phyloP scores from a whole-genome alignment of 2,113 vertebrate genomes.

The Campylomormyrus tamandua region DNA sequence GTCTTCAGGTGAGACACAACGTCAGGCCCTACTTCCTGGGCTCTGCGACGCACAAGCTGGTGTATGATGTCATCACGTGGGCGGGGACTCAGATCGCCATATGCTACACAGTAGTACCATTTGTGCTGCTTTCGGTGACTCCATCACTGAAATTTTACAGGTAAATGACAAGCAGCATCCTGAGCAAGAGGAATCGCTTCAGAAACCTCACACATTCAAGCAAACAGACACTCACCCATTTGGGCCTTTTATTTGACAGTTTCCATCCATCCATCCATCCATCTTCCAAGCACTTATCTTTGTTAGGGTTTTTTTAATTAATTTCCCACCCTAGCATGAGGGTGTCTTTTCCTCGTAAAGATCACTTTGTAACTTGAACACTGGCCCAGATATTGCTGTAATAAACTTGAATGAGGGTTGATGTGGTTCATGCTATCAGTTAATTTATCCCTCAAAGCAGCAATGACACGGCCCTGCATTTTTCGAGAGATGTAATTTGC shows the following conservation, averaged over 20 bases:
- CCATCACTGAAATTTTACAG: slow-evolving; percentile 81
- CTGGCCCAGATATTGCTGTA: neutral
- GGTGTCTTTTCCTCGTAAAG: neutral
- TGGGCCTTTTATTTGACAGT: neutral
- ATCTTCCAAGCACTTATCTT: neutral
- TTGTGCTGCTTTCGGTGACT: slow-evolving; percentile 82
- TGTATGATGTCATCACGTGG: slow-evolving; percentile 83
- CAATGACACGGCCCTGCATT: neutral
- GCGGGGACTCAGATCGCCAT: slow-evolving; percentile 77
- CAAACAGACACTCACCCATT: neutral
- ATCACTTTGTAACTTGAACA: neutral
- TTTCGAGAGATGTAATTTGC: neutral
- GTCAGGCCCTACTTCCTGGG: slow-evolving; percentile 73
- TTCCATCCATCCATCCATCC: neutral
- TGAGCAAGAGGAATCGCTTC: neutral
- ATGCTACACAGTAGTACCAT: slow-evolving; percentile 88
- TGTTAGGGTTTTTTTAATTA: neutral
- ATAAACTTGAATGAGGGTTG: neutral
- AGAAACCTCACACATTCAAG: neutral
- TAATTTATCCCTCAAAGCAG: neutral
- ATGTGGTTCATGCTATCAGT: neutral
- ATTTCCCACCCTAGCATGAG: neutral
- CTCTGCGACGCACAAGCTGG: slow-evolving; percentile 64
- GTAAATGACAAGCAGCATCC: slow-evolving; percentile 45
- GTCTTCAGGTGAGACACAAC: slow-evolving; percentile 76